Base-by-base conservation (phyloP, 2,888 invertebrate species). In the Papilio demoleus region DNA sequence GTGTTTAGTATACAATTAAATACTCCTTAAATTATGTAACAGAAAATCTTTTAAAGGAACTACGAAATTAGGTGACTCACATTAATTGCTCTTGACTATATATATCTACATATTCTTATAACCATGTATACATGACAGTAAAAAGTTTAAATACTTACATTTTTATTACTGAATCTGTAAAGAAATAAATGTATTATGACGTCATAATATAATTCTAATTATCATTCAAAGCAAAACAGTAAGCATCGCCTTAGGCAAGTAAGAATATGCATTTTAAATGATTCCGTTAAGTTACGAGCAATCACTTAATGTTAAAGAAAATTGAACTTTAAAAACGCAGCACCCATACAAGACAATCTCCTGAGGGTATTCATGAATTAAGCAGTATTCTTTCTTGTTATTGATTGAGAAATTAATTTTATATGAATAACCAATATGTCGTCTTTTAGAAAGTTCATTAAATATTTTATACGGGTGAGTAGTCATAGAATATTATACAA, bases 371-470 rank as follows among this genome's bases (percentile, higher is more conserved):
- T 36, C 47, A 60, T 40, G 60, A 47, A 60, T 60, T 60, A 50
- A 50, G 36, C 60, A 45, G 17, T 58, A 45, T 36, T 64, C 24
- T 38, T 38, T 64, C 38, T 64, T 24, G 24, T 53, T 47, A 66
- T 59, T 66, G 45, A 60, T 66, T 59, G 60, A 66, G 42, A 66
- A 60, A 47, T 47, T 50, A 50, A 64, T 66, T 60, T 60, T 34
- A 36, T 45, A 36, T 22, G 59, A 65, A 59, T 59, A 40, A 27
- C 11, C 9, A 34, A 42, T 56, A 24, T 22, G 27, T 12, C 14
- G 27, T n/a, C 8, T 53, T 27, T 53, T 53, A 53, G 53, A 27
- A 53, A 53, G 53, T 53, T 53, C 27, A 2, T 53, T 53, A 27
- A 50, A 14, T n/a, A n/a, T 14, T 38, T 38, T 38, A 14, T 14